Evolutionary conservation across 1,140 invertebrate species (phyloP), one percentile per base, ranked within the genome.

Genomic region (Ectropis grisescens): DNA sequence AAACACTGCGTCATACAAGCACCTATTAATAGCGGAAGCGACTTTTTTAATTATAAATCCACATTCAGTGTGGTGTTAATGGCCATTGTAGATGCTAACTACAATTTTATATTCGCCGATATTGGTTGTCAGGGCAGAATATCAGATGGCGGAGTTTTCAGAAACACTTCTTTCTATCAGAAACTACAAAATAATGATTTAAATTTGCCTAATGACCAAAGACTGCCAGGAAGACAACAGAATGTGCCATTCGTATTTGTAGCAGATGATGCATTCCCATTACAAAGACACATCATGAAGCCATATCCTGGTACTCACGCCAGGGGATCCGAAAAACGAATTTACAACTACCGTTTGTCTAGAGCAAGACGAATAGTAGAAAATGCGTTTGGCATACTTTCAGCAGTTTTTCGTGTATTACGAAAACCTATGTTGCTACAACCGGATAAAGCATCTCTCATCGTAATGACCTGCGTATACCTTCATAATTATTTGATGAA

Each of bases 221-320:
- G 44, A 26, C 31, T 78, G 12, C 50, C 47, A 39, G 45, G 41
- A 22, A 31, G 33, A 34, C 37, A 54, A 24, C 44, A 38, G 8
- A 22, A 42, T 33, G 33, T 66, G 13, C 58, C 67, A 7, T 67
- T 70, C 37, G 45, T 76, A 16, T 57, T 86, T 48, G 37, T 85
- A 13, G 82, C 55, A 12, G 83, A 86, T 55, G 71, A 83, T 28
- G 84, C 82, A 15, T 86, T 86, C 61, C 52, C 72, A 6, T 19
- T 85, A 15, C 26, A 31, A 13, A 13, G 37, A 37, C 38, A 75
- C 40, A 24, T 85, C 8, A 55, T 84, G 62, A 82, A 82, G 48
- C 80, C 82, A 23, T 84, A 26, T 29, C 11, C 33, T 10, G 40
- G 40, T 11, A 27, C 9, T 26, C 33, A 30, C 16, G 29, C 11